Evolutionary conservation across 2,113 vertebrate species (phyloP).

Genomic region (Dunckerocampus dactyliophorus): DNA sequence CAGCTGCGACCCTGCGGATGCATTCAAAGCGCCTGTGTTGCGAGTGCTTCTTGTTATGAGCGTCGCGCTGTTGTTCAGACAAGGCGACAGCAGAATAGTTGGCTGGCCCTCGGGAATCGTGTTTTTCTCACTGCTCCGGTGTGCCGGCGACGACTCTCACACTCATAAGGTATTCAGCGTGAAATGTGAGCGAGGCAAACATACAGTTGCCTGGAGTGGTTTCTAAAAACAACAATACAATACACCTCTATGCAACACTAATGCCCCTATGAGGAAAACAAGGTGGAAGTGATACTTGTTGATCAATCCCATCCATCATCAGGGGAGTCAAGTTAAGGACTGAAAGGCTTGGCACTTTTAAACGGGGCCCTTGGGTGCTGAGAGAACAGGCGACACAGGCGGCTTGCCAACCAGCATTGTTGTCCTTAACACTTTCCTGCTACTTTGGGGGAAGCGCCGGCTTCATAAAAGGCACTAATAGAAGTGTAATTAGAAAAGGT

Average conservation of each 20-base stretch:
- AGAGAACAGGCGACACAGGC: slow-evolving; percentile 55
- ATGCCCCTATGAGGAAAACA: slow-evolving; percentile 8
- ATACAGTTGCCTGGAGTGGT: background rate
- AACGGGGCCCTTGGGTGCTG: slow-evolving; percentile 50
- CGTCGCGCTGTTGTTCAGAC: slow-evolving; percentile 49
- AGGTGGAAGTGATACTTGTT: slow-evolving; percentile 21
- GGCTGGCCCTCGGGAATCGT: slow-evolving; percentile 44
- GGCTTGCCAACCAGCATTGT: slow-evolving; percentile 56
- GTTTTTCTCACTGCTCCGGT: slow-evolving; percentile 55
- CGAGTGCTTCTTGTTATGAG: slow-evolving; percentile 47
- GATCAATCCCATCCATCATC: slow-evolving; percentile 21
- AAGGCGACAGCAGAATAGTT: slow-evolving; percentile 42
- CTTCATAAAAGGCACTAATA: slow-evolving; percentile 26
- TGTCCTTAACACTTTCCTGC: slow-evolving; percentile 52
- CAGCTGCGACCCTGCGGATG: background rate
- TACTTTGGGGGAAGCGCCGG: slow-evolving; percentile 21
- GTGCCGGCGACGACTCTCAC: slow-evolving; percentile 21
- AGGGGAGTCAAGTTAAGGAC: slow-evolving; percentile 37
- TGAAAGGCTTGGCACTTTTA: slow-evolving; percentile 36
- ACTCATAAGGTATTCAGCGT: slow-evolving; percentile 23
- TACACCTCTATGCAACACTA: slow-evolving; percentile 5
- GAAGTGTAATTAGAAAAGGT: slow-evolving; percentile 36
- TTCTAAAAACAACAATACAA: slow-evolving; percentile 1
- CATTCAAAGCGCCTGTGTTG: background rate
- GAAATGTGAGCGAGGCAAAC: slow-evolving; percentile 7